Base-by-base conservation (phyloP, 2,797 vertebrate species). In the Tragelaphus oryx region DNA sequence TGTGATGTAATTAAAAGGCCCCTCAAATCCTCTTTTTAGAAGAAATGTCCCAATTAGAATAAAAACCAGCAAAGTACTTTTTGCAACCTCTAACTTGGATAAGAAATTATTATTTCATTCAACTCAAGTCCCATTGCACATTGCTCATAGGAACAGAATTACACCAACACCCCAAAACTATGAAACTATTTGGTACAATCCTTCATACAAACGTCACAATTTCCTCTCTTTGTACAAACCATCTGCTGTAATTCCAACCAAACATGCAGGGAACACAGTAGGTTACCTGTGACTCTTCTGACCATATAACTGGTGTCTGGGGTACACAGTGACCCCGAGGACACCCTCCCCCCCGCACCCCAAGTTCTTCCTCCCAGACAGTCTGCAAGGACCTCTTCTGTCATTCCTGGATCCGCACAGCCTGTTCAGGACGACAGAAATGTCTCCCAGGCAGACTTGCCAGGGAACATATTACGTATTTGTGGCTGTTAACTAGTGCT, bases 71-170 rank as follows among this genome's bases (percentile, higher is more conserved):
- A 46, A 75, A 93, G 62, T 41, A 46, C 26, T 92, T 87, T 87
- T 59, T 37, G 9, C 12, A 87, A 81, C 62, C 33, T 84, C 68
- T 82, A 82, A 92, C n/a, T 74, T 52, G 52, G 46, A 62, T 33
- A 88, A 91, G 37, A 81, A 86, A 86, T 74, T 54, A 75, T 26
- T 71, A 92, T 89, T 89, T 91, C 41, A 82, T 52, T 82, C 48
- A 65, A 81, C 26, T 79, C n/a, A 94, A 94, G 26, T 92, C 18
- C 11, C 30, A 16, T 75, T 85, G 54, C 14, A 92, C 24, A 74
- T 13, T 88, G 93, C 37, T 88, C 78, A 88, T 0, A 79, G 48
- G 26, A 57, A 88, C 52, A 81, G 46, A 90, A 92, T 83, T 68
- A 85, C 12, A 92, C 11, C 4, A 6, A 52, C 33, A 17, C 54